phyloP scores from a whole-genome alignment of 2,888 invertebrate species.

The Pyrocoelia pectoralis region DNA sequence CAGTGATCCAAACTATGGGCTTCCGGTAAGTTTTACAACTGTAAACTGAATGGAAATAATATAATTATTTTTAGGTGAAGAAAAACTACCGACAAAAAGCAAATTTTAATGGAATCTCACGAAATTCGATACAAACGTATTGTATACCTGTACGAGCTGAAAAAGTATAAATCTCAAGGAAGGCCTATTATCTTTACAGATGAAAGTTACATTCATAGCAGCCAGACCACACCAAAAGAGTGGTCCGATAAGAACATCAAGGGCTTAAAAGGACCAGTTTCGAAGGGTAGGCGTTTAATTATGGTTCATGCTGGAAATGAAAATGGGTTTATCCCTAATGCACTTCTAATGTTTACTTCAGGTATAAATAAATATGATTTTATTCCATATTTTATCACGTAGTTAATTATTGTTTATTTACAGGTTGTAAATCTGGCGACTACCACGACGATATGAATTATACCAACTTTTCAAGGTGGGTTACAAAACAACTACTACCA shows the following conservation, averaged over 20 bases:
- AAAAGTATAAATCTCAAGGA: too few relatives aligned
- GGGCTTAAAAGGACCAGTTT: constrained; percentile 29
- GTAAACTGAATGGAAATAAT: too few relatives aligned
- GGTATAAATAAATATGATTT: constrained; percentile 7
- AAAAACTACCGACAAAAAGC: too few relatives aligned
- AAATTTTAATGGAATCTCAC: too few relatives aligned
- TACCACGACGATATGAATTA: constrained; percentile 48
- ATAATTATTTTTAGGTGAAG: too few relatives aligned
- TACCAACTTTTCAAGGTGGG: constrained; percentile 44
- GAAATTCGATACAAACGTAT: too few relatives aligned
- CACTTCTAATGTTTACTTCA: constrained; percentile 22
- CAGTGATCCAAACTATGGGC: too few relatives aligned
- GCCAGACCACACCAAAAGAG: background rate
- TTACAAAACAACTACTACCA: constrained; percentile 43
- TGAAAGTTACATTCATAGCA: background rate
- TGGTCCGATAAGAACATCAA: background rate
- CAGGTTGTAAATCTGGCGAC: constrained; percentile 42
- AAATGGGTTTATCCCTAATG: constrained; percentile 21
- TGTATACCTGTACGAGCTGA: too few relatives aligned
- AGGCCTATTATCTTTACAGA: too few relatives aligned
- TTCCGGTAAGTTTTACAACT: too few relatives aligned
- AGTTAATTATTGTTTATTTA: constrained; percentile 12
- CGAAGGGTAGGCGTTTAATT: constrained; percentile 36
- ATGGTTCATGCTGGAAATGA: constrained; percentile 21
- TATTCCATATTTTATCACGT: background rate